Base-by-base conservation (phyloP, 2,888 invertebrate genomes). In the Cantharis rufa region DNA sequence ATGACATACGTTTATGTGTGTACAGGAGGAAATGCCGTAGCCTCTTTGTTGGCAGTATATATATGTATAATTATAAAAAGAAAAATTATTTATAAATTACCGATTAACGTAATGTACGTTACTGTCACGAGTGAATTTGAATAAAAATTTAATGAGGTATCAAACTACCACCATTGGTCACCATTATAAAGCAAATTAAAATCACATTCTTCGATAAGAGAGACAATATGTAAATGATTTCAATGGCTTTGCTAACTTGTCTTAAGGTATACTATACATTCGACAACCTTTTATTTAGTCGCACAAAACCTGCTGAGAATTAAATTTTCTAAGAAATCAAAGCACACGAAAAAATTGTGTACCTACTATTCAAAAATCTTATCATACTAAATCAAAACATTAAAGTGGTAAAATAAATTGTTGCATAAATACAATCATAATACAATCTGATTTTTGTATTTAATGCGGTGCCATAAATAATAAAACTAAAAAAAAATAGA, bases 1-100 rank as follows among this genome's bases (percentile, higher is more conserved):
- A 76, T 71, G 77, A 79, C 80, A 80, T 79, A 80, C 80, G 80
- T 76, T 80, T 27, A 70, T 79, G 78, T 78, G 74, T 68, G 62
- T 63, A 77, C 72, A 74, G 72, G 75, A 48, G 48, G 48, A 48
- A 13, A 48, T 48, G 48, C n/a, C n/a, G 2, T 7, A 9, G n/a
- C n/a, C 48, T 48, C 48, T 80, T 80, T 80, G 78, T 32, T 4
- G 3, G 11, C 77, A 80, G 80, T 77, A 76, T 79, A 32, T 13
- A 32, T 32, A 18, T n/a, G n/a, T n/a, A 3, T 18, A 4, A 32
- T 28, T 79, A 79, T 80, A 80, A 82, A 81, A 48, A 48, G n/a
- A 48, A 48, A n/a, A n/a, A 9, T 28, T 28, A 2, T 10, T 11
- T 28, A 10, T 28, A 10, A 4, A 27, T 21, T 21, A 21, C 21